Evolutionary conservation across 1,140 invertebrate genomes (phyloP), one percentile per base, ranked within the genome.

Genomic region (Neodiprion lecontei): DNA sequence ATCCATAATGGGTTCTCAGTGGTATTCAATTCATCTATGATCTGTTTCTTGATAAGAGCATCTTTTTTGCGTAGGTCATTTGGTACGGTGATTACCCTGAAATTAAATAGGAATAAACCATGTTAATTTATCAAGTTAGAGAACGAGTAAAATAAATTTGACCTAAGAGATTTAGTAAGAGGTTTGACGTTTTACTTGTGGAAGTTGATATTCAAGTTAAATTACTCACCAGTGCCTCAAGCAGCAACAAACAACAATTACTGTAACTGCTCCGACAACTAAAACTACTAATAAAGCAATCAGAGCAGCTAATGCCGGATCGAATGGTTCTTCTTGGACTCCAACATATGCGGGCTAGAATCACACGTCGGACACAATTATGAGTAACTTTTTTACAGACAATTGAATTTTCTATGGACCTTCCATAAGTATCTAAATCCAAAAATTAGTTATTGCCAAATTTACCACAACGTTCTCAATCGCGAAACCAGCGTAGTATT

Each of bases 1-100:
- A 97, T 94, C 96, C 96, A 97, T 1, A 97, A 88, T 0, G 96
- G 96, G 91, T 97, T 97, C 86, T 97, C 96, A 0, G 96, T 97
- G 3, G 95, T 96, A 78, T 95, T 94, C 11, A 96, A 86, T 81
- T 96, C 95, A 81, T 96, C 94, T 47, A 96, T 92, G 65, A 96
- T 94, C 76, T 94, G 91, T 74, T 95, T 92, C 72, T 95, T 93
- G 21, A 95, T 95, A n/a, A 96, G 83, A 68, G 94, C 93, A 81
- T 96, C 94, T 73, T 95, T 95, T 75, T 93, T 93, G 74, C 93
- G 92, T 79, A 90, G 89, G 79, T 92, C 90, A 77, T 90, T 90
- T 73, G 93, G 93, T 73, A 94, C 91, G 28, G 92, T 90, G 53
- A 92, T 91, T 23, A 92, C 91, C 91, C 92, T 92, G 81, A 47